Percentiles rank a stretch among this genome's conserved stretches.
Evolutionary conservation across 2,888 invertebrate species (phyloP).

Genomic region (Megastigmus dorsalis): DNA sequence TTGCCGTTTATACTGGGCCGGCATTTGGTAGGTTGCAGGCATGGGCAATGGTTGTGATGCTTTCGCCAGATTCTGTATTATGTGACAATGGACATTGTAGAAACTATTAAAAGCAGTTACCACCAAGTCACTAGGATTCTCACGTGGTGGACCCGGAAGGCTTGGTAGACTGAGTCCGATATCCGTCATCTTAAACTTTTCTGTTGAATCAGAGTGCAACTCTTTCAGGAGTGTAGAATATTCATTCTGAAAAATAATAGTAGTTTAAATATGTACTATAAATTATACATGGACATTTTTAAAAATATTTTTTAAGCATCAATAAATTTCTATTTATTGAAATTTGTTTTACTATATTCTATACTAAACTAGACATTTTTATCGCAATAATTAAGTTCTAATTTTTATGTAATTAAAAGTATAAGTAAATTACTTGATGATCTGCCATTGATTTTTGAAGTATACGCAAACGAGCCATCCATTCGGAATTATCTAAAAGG

Average conservation of each 20-base stretch:
- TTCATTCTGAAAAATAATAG: not conserved
- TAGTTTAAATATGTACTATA: too few relatives aligned
- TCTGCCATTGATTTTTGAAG: not conserved
- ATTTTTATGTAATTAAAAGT: not conserved
- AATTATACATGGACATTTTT: too few relatives aligned
- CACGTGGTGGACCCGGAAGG: not conserved
- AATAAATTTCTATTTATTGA: not conserved
- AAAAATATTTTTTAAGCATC: too few relatives aligned
- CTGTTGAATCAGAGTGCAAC: not conserved
- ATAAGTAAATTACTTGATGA: constrained; percentile 11
- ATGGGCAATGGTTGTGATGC: too few relatives aligned
- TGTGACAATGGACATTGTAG: too few relatives aligned
- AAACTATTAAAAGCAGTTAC: not conserved
- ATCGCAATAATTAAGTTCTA: not conserved
- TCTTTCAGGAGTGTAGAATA: not conserved
- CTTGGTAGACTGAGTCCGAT: not conserved
- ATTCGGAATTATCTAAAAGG: constrained; percentile 25
- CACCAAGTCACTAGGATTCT: not conserved
- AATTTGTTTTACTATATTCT: not conserved
- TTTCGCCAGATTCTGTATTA: too few relatives aligned
- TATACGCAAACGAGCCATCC: not conserved
- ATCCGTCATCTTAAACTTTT: not conserved
- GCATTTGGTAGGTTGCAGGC: too few relatives aligned
- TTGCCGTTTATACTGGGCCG: too few relatives aligned
- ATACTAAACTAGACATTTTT: not conserved